A percentile compares a stretch with the other conserved stretches of the same genome.
Conservation (phyloP, 2,113 vertebrate species). For the Glaucomys volans region DNA sequence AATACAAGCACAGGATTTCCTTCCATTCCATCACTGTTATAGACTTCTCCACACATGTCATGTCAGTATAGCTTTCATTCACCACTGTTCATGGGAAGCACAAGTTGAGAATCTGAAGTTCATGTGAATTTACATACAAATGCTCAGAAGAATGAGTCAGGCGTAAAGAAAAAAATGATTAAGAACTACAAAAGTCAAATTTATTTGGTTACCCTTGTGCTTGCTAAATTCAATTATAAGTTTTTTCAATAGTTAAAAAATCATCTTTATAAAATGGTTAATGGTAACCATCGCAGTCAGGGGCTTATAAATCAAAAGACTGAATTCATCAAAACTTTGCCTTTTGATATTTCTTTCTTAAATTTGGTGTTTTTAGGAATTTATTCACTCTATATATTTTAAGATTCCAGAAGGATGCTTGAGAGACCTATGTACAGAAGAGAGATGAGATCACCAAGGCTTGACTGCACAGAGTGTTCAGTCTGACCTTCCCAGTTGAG, state of each 20-base stretch:
- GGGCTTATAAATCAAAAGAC: neutral
- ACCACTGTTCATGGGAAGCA: neutral
- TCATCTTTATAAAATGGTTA: neutral
- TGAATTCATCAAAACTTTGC: neutral
- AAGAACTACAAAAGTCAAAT: neutral
- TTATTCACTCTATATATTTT: neutral
- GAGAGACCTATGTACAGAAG: neutral
- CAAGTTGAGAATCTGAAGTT: neutral
- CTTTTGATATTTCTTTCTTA: neutral
- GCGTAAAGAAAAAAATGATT: neutral
- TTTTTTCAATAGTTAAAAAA: neutral
- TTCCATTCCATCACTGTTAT: neutral
- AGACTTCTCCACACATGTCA: neutral
- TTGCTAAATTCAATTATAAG: neutral
- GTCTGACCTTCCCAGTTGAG: neutral
- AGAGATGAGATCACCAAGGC: neutral
- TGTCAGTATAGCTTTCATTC: neutral
- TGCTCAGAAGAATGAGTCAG: neutral
- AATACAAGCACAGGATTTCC: neutral
- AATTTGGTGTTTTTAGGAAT: neutral
- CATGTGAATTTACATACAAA: neutral
- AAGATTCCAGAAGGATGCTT: neutral
- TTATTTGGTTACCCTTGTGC: neutral
- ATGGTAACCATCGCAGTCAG: neutral
- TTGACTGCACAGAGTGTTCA: neutral